These are phyloP conservation scores for Coluber constrictor DNA, from an alignment of 2,797 vertebrate species.

Conservation along the genomic window DNA sequence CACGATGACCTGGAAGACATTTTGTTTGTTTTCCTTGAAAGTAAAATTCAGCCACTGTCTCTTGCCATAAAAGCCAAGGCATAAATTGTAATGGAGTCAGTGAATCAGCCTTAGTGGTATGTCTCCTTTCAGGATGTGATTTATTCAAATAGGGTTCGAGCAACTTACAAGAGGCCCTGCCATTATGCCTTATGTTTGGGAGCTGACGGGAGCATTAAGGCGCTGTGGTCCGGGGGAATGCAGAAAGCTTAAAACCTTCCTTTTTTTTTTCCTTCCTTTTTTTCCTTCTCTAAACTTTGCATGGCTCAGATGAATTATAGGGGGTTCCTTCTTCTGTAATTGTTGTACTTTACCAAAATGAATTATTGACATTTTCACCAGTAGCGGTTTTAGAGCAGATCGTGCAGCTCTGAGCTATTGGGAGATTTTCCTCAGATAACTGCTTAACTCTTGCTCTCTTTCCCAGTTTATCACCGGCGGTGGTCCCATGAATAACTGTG, in stretches of 20 bases:
- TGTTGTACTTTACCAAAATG: slow-evolving; percentile 7
- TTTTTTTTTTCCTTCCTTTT: neutral
- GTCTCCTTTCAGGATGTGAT: neutral
- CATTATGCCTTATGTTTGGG: neutral
- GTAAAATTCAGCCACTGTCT: neutral
- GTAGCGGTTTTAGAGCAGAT: slow-evolving; percentile 10
- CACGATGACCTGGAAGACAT: neutral
- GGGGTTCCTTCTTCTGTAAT: slow-evolving; percentile 25
- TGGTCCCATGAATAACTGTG: slow-evolving; percentile 23
- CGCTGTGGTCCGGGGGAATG: neutral
- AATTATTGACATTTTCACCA: slow-evolving; percentile 13
- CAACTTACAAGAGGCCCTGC: neutral
- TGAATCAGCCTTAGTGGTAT: neutral
- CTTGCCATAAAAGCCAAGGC: neutral
- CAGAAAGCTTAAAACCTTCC: neutral
- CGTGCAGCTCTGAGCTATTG: slow-evolving; percentile 7
- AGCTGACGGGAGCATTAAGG: neutral
- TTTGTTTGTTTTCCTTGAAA: neutral
- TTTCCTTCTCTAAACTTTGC: slow-evolving; percentile 3
- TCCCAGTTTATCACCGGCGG: slow-evolving; percentile 17
- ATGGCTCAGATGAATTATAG: slow-evolving; percentile 18
- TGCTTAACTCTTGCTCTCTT: neutral
- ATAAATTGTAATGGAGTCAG: neutral
- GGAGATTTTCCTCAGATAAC: slow-evolving; percentile 22
- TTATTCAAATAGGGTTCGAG: neutral